Evolutionary conservation across 92 coral and sea anemone species (phyloP).

Genomic region (Hydrozoanthus gracilis): DNA sequence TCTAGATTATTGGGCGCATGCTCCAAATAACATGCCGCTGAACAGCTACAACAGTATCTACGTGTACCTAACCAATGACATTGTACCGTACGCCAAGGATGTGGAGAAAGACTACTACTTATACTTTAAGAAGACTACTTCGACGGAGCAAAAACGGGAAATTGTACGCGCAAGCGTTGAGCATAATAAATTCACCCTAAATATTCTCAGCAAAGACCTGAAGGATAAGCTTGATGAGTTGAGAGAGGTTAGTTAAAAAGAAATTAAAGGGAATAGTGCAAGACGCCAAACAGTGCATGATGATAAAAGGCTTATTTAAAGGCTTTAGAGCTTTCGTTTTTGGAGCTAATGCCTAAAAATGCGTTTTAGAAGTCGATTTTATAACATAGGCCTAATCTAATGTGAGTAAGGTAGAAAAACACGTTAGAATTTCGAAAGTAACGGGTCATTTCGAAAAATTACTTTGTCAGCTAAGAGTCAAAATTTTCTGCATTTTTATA

Average conservation of each 20-base stretch:
- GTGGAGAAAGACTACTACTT: conserved; percentile 35
- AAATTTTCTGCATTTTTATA: no score
- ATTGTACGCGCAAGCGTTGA: conserved; percentile 40
- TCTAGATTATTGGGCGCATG: conserved; percentile 44
- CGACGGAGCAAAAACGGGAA: conserved; percentile 24
- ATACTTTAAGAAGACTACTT: conserved; percentile 24
- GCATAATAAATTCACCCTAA: conserved; percentile 21
- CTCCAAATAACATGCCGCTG: conserved; percentile 47
- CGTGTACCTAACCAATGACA: conserved; percentile 24
- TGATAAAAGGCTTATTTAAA: no score
- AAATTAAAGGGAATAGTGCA: no score
- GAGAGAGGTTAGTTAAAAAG: neutral
- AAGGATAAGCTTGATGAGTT: conserved; percentile 35
- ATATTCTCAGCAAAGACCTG: conserved; percentile 25
- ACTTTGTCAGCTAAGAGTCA: no score
- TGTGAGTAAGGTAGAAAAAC: no score
- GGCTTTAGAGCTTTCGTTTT: no score
- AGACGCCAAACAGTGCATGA: no score
- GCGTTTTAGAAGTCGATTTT: no score
- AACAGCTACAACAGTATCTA: conserved; percentile 40
- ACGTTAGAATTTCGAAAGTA: no score
- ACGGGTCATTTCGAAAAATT: no score
- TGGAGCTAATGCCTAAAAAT: no score
- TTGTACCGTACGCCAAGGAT: conserved; percentile 32
- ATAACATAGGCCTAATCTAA: no score